Evolutionary conservation across 2,113 vertebrate species (phyloP).

Genomic region (Dasyurus viverrinus): DNA sequence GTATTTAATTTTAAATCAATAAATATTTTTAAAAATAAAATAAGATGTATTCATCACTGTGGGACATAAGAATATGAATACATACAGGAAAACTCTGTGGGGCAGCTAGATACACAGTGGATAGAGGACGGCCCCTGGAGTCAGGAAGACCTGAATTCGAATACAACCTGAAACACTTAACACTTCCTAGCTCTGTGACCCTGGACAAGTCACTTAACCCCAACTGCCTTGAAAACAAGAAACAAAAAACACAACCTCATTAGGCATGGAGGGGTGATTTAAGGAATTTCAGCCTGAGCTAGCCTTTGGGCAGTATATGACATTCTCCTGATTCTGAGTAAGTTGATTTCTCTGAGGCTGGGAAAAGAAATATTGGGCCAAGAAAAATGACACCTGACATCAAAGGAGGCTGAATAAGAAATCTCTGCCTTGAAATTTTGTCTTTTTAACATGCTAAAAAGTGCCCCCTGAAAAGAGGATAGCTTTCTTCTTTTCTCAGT

Average conservation of each 20-base stretch:
- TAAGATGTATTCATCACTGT: background rate
- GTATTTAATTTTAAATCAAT: too few relatives aligned
- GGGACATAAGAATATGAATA: background rate
- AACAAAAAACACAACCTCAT: too few relatives aligned
- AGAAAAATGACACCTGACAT: background rate
- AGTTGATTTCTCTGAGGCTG: background rate
- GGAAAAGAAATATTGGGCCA: background rate
- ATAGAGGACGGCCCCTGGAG: too few relatives aligned
- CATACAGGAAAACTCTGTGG: background rate
- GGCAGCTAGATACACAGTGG: too few relatives aligned
- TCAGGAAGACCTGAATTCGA: too few relatives aligned
- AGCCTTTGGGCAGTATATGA: background rate
- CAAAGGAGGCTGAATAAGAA: background rate
- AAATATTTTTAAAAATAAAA: too few relatives aligned
- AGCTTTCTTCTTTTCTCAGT: background rate
- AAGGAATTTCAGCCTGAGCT: background rate
- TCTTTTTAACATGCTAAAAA: background rate
- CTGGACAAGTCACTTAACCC: too few relatives aligned
- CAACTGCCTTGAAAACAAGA: too few relatives aligned
- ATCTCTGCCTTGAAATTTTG: background rate
- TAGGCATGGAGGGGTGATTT: background rate
- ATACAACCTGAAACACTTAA: too few relatives aligned
- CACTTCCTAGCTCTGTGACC: too few relatives aligned
- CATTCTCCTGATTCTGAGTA: background rate
- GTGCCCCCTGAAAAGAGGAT: background rate